Evolutionary conservation across 2,797 vertebrate genomes (phyloP), one percentile per base, ranked within the genome.

Genomic region (Pelobates cultripes): DNA sequence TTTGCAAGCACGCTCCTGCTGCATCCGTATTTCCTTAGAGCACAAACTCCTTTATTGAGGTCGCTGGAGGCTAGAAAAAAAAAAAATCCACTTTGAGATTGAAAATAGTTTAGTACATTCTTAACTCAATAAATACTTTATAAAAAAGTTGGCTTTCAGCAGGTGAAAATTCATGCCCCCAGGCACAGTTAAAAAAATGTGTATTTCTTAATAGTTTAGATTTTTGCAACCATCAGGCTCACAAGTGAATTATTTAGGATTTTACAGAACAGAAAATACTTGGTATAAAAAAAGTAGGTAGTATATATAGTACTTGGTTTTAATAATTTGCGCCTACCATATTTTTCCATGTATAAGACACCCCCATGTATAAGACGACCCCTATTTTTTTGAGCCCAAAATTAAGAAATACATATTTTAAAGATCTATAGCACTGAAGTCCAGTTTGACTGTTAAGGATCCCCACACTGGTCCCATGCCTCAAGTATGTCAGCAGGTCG

Each of bases 41-140:
- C 57, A 75, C 15, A 63, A 76, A 66, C 64, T 70, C 17, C 17
- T 69, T 70, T 53, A 42, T 14, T 70, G 13, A 17, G 73, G 47
- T 44, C 61, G 72, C 81, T 63, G 68, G 13, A 45, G 70, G 81
- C 63, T 43, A 83, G 64, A 73, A 61, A 73, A 60, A 28, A 60
- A 28, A 28, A 69, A 66, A 44, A 68, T 78, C 17, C 43, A 74
- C 70, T 74, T 78, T 74, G 68, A 71, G 68, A 78, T 70, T 69
- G 61, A 78, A 64, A 70, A 83, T 83, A 78, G 57, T 61, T 69
- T 74, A 78, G 81, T 73, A 78, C 81, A 83, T 83, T 83, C 81
- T 63, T 74, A 74, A 70, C 70, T 40, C 40, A 82, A 77, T 66
- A 72, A 66, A 57, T 71, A 43, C 43, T 70, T 75, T 81, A 61